Conservation (phyloP, 2,113 vertebrate genomes). For the Clarias batrachus region DNA sequence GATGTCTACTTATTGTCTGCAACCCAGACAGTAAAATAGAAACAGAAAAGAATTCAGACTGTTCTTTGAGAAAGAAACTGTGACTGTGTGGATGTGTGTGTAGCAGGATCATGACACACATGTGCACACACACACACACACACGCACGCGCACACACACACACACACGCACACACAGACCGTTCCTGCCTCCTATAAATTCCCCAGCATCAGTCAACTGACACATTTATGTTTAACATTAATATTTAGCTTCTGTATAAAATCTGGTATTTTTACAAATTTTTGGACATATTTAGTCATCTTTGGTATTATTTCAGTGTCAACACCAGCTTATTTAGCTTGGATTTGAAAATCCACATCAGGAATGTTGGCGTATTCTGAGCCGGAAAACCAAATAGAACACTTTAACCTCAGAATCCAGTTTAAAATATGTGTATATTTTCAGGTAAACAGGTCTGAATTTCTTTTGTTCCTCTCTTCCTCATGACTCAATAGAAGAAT, state of each 20-base stretch:
- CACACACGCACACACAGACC: conserved; percentile 12
- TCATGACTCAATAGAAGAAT: background rate
- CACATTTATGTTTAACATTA: conserved; percentile 54
- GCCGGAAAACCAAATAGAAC: conserved; percentile 48
- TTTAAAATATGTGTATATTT: conserved; percentile 20
- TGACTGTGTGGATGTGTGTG: background rate
- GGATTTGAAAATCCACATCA: conserved; percentile 37
- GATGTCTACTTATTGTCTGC: conserved; percentile 23
- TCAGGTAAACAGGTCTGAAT: conserved; percentile 5
- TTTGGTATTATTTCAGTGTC: conserved; percentile 51
- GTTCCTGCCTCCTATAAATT: conserved; percentile 49
- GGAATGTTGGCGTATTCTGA: conserved; percentile 42
- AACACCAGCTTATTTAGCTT: conserved; percentile 50
- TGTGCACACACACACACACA: background rate
- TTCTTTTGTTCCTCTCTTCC: background rate
- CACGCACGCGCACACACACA: conserved; percentile 16
- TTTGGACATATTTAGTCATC: conserved; percentile 46
- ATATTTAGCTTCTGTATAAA: conserved; percentile 47
- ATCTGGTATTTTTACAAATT: conserved; percentile 44
- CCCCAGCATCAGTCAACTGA: conserved; percentile 50
- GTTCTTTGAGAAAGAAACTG: background rate
- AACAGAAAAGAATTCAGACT: background rate
- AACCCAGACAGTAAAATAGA: background rate
- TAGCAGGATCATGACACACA: background rate
- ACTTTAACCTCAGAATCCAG: conserved; percentile 1